Percentiles rank a stretch among this genome's conserved stretches.
These are phyloP conservation scores for Limnephilus auricula DNA, from an alignment of 2,888 invertebrate species.

Conservation along the genomic window DNA sequence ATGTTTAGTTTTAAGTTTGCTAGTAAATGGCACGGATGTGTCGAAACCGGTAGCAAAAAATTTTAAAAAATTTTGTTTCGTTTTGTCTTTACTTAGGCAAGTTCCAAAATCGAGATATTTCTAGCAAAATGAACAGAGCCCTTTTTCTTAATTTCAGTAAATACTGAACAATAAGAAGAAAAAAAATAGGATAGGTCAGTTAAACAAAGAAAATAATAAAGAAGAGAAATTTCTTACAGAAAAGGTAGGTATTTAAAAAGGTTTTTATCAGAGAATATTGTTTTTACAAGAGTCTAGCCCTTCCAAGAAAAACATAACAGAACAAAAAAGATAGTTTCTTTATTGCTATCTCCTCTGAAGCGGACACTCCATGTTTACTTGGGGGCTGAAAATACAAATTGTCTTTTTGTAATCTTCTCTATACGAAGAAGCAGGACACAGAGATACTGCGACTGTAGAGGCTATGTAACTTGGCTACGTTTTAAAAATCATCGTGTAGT, in stretches of 20 bases:
- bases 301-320: conserved; percentile 13
- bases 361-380: conserved; percentile 22
- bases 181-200: neutral
- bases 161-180: neutral
- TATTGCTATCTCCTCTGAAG: conserved; percentile 23
- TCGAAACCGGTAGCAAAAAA: too few species aligned
- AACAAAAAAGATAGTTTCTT: conserved; percentile 21
- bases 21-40: too few species aligned
- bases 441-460: neutral
- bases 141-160: neutral
- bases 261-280: neutral
- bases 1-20: too few species aligned
- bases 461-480: neutral
- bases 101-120: neutral
- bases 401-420: conserved; percentile 12
- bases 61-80: too few species aligned
- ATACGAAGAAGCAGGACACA: neutral
- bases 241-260: neutral
- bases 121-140: neutral
- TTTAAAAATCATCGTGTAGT: neutral
- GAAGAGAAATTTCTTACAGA: neutral
- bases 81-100: neutral
- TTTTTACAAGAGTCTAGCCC: neutral
- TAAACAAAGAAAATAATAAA: neutral
- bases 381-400: conserved; percentile 29